phyloP scores from a whole-genome alignment of 2,797 vertebrate genomes.

The Botia kubotai region DNA sequence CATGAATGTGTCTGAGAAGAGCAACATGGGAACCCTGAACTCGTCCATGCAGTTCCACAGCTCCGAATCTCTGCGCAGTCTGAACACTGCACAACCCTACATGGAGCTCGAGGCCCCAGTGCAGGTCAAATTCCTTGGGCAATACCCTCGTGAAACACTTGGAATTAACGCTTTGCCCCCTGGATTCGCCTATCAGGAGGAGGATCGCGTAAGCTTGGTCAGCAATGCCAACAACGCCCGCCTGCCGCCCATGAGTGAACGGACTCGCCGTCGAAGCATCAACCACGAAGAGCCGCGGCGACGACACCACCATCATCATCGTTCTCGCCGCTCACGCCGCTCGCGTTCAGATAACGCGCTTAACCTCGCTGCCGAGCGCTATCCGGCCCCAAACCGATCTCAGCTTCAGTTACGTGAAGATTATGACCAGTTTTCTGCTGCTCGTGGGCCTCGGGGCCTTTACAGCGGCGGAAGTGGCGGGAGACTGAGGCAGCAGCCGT shows the following conservation, averaged over 20 bases:
- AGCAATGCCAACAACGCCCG: conserved; percentile 80
- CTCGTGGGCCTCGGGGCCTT: conserved; percentile 82
- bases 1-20: conserved; percentile 95
- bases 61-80: conserved; percentile 91
- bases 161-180: conserved; percentile 79
- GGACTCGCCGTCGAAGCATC: conserved; percentile 75
- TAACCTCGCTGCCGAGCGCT: conserved; percentile 87
- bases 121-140: conserved; percentile 80
- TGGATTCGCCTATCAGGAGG: conserved; percentile 90
- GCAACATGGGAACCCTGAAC: conserved; percentile 91
- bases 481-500: conserved; percentile 81
- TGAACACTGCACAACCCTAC: conserved; percentile 87
- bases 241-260: conserved; percentile 89
- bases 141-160: conserved; percentile 83
- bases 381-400: conserved; percentile 84
- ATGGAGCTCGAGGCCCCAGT: conserved; percentile 86
- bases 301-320: conserved; percentile 83
- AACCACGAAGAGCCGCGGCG: conserved; percentile 82
- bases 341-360: conserved; percentile 97
- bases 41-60: conserved; percentile 92
- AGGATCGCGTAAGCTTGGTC: conserved; percentile 82
- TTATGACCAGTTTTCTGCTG: conserved; percentile 88
- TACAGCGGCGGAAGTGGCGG: conserved; percentile 66
- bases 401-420: conserved; percentile 86
- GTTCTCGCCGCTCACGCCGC: conserved; percentile 85